Evolutionary conservation across 2,113 vertebrate genomes (phyloP).

Genomic region (Rana temporaria): DNA sequence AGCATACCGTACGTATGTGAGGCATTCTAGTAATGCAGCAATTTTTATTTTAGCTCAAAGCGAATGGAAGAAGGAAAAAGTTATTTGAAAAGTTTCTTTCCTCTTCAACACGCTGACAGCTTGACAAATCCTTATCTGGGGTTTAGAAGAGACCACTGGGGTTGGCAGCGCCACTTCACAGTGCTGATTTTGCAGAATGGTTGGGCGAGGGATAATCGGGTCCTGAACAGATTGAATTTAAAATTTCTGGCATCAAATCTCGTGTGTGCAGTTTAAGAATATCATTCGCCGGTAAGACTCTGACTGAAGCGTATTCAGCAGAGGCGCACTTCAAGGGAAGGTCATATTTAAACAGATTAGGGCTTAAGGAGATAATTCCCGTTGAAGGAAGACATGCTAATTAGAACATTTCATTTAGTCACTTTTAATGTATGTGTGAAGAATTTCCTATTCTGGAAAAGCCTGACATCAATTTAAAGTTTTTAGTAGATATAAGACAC

Average conservation of each 20-base stretch:
- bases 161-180: background rate
- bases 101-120: too few relatives aligned
- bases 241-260: slow-evolving; percentile 21
- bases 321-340: slow-evolving; percentile 40
- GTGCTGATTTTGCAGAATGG: slow-evolving; percentile 5
- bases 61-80: too few relatives aligned
- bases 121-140: background rate
- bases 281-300: slow-evolving; percentile 35
- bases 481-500: background rate
- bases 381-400: slow-evolving; percentile 38
- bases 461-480: slow-evolving; percentile 10
- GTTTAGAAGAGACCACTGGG: background rate
- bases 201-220: slow-evolving; percentile 1
- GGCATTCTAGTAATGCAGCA: too few relatives aligned
- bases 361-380: slow-evolving; percentile 46
- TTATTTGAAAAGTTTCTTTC: too few relatives aligned
- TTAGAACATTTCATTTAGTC: slow-evolving; percentile 21
- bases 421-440: slow-evolving; percentile 22
- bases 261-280: slow-evolving; percentile 10
- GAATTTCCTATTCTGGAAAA: background rate
- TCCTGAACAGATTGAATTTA: background rate
- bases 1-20: too few relatives aligned
- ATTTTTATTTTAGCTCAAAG: too few relatives aligned
- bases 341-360: slow-evolving; percentile 51
- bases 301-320: slow-evolving; percentile 28